Percentiles rank a stretch among this genome's conserved stretches.
Evolutionary conservation across 2,797 vertebrate genomes (phyloP).

Genomic region (Brotula barbata): DNA sequence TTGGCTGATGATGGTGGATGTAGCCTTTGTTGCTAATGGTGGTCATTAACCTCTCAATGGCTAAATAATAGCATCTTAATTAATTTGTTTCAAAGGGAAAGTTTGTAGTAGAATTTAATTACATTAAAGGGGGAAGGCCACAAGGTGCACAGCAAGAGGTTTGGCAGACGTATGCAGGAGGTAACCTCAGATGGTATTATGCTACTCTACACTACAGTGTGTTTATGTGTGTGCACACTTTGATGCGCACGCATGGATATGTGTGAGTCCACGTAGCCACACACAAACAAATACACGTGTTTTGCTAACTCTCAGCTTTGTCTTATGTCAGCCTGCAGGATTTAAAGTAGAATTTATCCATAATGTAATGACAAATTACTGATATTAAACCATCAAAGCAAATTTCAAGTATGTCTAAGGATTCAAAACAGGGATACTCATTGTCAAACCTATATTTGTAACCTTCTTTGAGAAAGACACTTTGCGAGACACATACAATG

Average conservation of each 20-base stretch:
- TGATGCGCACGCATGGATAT: background rate
- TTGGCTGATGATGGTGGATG: slow-evolving; percentile 94
- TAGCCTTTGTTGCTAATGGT: slow-evolving; percentile 91
- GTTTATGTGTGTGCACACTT: slow-evolving; percentile 13
- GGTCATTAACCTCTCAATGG: slow-evolving; percentile 89
- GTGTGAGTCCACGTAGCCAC: background rate
- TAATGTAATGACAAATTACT: too few relatives aligned
- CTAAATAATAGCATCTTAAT: slow-evolving; percentile 87
- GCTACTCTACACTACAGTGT: slow-evolving; percentile 2
- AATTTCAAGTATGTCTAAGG: too few relatives aligned
- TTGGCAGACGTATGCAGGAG: slow-evolving; percentile 48
- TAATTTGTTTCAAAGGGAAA: slow-evolving; percentile 84
- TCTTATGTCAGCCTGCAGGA: slow-evolving; percentile 3
- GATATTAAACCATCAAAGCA: too few relatives aligned
- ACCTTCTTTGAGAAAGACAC: background rate
- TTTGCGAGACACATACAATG: too few relatives aligned
- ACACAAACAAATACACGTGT: background rate
- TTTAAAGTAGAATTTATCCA: slow-evolving; percentile 2
- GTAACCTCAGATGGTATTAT: slow-evolving; percentile 53
- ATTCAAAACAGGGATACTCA: background rate
- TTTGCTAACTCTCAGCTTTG: background rate
- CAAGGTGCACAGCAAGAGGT: slow-evolving; percentile 66
- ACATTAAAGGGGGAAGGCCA: slow-evolving; percentile 74
- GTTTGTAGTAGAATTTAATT: slow-evolving; percentile 82
- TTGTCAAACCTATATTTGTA: background rate